A percentile compares a stretch with the other conserved stretches of the same genome.
Evolutionary conservation across 2,113 vertebrate genomes (phyloP).

Genomic region (Neotragus moschatus): DNA sequence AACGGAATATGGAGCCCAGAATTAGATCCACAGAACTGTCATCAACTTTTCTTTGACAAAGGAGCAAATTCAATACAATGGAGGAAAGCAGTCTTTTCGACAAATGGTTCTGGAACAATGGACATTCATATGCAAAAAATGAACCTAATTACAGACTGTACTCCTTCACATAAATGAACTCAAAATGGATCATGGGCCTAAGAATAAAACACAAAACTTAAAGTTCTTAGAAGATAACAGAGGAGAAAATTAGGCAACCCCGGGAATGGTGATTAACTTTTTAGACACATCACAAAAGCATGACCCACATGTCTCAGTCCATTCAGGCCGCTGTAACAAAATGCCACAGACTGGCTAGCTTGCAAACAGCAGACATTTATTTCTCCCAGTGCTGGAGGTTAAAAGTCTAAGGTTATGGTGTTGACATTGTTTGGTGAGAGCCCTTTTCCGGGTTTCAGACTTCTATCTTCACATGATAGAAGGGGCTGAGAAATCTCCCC

Average conservation of each 20-base stretch:
- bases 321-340: background rate
- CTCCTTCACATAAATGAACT: background rate
- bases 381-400: background rate
- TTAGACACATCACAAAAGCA: background rate
- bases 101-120: background rate
- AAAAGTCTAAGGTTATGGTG: background rate
- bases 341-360: background rate
- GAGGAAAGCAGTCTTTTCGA: background rate
- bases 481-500: background rate
- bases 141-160: background rate
- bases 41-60: background rate
- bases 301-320: background rate
- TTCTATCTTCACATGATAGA: background rate
- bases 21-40: background rate
- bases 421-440: background rate
- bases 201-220: background rate
- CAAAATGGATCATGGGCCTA: background rate
- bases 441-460: background rate
- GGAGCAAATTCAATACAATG: background rate
- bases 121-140: background rate
- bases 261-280: background rate
- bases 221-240: background rate
- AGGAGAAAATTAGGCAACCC: background rate
- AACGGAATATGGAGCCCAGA: background rate
- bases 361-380: background rate